Evolutionary conservation across 2,888 invertebrate species (phyloP).

Genomic region (Molorchus minor): DNA sequence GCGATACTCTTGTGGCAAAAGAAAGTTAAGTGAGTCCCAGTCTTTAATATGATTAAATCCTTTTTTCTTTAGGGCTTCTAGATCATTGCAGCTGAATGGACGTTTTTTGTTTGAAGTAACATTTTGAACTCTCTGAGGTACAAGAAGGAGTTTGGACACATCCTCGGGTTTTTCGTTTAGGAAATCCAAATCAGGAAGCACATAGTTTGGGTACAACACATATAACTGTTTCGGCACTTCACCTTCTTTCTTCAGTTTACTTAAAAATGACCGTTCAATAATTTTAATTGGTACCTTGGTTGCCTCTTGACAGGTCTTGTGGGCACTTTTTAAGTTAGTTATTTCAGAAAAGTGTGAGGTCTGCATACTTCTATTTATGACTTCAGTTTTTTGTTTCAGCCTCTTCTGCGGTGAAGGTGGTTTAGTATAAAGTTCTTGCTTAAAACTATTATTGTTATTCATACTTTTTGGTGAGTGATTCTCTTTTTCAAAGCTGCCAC

Average conservation of each 20-base stretch:
- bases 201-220: slow-evolving; percentile 90
- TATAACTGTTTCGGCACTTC: slow-evolving; percentile 79
- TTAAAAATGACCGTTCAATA: slow-evolving; percentile 76
- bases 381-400: slow-evolving; percentile 55
- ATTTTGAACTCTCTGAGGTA: slow-evolving; percentile 69
- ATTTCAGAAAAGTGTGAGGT: slow-evolving; percentile 68
- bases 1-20: slow-evolving; percentile 85
- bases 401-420: slow-evolving; percentile 31
- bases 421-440: slow-evolving; percentile 36
- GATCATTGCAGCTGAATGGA: slow-evolving; percentile 83
- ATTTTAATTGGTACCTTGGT: slow-evolving; percentile 67
- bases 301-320: slow-evolving; percentile 47
- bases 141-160: slow-evolving; percentile 74
- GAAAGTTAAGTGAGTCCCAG: slow-evolving; percentile 91
- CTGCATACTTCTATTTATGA: slow-evolving; percentile 79
- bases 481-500: slow-evolving; percentile 49
- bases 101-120: slow-evolving; percentile 64
- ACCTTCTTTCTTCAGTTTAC: slow-evolving; percentile 68
- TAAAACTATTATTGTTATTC: slow-evolving; percentile 65
- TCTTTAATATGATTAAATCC: slow-evolving; percentile 88
- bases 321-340: slow-evolving; percentile 52
- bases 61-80: slow-evolving; percentile 81
- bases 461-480: slow-evolving; percentile 46
- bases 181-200: slow-evolving; percentile 88
- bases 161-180: slow-evolving; percentile 64